These are phyloP conservation scores for Amphimedon queenslandica DNA, from an alignment of 37 sponge, comb jelly and placozoan genomes.

Conservation along the genomic window DNA sequence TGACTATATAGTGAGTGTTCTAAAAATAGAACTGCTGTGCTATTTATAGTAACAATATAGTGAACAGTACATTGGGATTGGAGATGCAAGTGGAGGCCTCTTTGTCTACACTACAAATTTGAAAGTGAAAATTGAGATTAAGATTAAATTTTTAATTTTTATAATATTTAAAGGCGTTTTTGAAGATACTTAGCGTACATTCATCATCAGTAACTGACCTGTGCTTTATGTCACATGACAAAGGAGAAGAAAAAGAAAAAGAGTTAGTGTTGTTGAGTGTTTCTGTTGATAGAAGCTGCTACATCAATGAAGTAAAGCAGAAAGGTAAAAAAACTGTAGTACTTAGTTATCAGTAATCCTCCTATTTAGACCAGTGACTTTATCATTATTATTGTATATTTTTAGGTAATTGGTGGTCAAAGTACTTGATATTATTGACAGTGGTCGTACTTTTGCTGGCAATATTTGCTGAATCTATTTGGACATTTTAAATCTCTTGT, in stretches of 20 bases:
- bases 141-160: background rate
- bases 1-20: background rate
- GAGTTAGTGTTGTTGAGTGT: background rate
- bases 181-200: background rate
- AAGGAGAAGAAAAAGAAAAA: background rate
- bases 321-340: background rate
- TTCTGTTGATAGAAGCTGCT: background rate
- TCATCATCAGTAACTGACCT: background rate
- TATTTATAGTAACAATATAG: background rate
- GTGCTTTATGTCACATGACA: background rate
- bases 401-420: too few species aligned
- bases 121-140: background rate
- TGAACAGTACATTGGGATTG: background rate
- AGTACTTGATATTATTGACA: too few species aligned
- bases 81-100: background rate
- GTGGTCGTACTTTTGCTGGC: too few species aligned
- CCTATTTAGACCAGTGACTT: too few species aligned
- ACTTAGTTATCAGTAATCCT: background rate
- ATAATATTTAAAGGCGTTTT: background rate
- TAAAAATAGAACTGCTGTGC: background rate
- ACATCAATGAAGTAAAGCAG: background rate
- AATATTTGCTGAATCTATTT: too few species aligned
- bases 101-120: background rate
- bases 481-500: too few species aligned
- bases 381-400: too few species aligned